phyloP scores from a whole-genome alignment of 2,888 invertebrate genomes.

The Diploptera punctata region DNA sequence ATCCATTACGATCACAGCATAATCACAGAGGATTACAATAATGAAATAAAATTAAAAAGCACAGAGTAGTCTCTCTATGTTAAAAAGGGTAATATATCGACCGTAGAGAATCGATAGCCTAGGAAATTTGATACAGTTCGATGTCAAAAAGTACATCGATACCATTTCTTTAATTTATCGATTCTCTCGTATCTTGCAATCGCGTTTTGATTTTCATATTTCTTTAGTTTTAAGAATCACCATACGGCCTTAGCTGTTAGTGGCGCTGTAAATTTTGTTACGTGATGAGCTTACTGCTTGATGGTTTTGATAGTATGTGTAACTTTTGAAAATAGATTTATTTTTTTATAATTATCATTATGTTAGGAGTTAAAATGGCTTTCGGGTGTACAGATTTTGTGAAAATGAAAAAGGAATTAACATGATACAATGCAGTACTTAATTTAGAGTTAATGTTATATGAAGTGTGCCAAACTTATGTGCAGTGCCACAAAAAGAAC shows the following conservation, averaged over 20 bases:
- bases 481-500: slow-evolving; percentile 19
- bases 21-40: too few species aligned
- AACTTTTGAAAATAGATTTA: not conserved
- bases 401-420: slow-evolving; percentile 33
- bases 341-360: not conserved
- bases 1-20: too few species aligned
- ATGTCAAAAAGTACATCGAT: too few species aligned
- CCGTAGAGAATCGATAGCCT: too few species aligned
- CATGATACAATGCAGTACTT: slow-evolving; percentile 16
- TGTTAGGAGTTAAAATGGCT: slow-evolving; percentile 32
- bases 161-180: too few species aligned
- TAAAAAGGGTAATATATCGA: too few species aligned
- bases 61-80: too few species aligned
- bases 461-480: slow-evolving; percentile 16
- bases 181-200: too few species aligned
- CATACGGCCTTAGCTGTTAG: not conserved
- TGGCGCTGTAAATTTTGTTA: slow-evolving; percentile 11
- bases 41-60: too few species aligned
- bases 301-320: not conserved
- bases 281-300: not conserved
- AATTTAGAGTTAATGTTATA: not conserved
- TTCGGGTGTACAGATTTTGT: slow-evolving; percentile 33
- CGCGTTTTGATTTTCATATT: too few species aligned
- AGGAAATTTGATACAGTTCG: too few species aligned
- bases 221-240: not conserved